phyloP scores from a whole-genome alignment of 2,113 vertebrate species.

The Pollachius pollachius region DNA sequence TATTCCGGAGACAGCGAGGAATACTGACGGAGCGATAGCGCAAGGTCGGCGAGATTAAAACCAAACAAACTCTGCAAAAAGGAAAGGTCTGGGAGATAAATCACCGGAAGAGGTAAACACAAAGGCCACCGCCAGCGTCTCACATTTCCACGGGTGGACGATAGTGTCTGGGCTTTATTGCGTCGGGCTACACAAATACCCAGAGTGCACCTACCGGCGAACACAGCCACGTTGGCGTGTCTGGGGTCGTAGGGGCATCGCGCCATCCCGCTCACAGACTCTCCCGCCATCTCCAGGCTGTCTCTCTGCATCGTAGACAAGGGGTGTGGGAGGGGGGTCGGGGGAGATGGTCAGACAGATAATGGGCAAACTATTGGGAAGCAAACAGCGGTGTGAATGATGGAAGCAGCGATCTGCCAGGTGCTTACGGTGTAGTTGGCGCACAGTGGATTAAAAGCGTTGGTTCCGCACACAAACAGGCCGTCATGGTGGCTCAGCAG shows the following conservation, averaged over 20 bases:
- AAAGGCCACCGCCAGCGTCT: slow-evolving; percentile 22
- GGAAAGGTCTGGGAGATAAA: slow-evolving; percentile 53
- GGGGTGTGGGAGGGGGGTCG: too few species aligned
- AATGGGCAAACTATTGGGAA: not conserved
- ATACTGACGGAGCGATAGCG: slow-evolving; percentile 57
- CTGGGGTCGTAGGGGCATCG: slow-evolving; percentile 95
- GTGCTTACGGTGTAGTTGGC: slow-evolving; percentile 94
- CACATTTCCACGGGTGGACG: too few species aligned
- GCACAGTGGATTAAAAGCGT: slow-evolving; percentile 95
- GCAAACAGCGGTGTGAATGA: slow-evolving; percentile 32
- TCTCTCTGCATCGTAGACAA: slow-evolving; percentile 78
- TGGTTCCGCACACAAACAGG: slow-evolving; percentile 94
- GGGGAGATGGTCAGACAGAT: too few species aligned
- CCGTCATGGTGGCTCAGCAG: slow-evolving; percentile 83
- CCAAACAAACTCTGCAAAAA: slow-evolving; percentile 44
- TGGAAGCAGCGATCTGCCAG: slow-evolving; percentile 11
- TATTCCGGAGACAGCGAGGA: slow-evolving; percentile 28
- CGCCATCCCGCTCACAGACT: slow-evolving; percentile 94
- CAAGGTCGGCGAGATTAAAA: slow-evolving; percentile 69
- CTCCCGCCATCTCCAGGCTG: slow-evolving; percentile 85
- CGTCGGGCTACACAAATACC: not conserved
- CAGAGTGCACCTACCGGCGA: slow-evolving; percentile 79
- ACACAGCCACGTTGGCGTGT: slow-evolving; percentile 94
- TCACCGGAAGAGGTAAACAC: slow-evolving; percentile 58
- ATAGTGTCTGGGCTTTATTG: too few species aligned